Evolutionary conservation across 2,888 invertebrate species (phyloP), one percentile per base, ranked within the genome.

Genomic region (Geophilus truncorum): DNA sequence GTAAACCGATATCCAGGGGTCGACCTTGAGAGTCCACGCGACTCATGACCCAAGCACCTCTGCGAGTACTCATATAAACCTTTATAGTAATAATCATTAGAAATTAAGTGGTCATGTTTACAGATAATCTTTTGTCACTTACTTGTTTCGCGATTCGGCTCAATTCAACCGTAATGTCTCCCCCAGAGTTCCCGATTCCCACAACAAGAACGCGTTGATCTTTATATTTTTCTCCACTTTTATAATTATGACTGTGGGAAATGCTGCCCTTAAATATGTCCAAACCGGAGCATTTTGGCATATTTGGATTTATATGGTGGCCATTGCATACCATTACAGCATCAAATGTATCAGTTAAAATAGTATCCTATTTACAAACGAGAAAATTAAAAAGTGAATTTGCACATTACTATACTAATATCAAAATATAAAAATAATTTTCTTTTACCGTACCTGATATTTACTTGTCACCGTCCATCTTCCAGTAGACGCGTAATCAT

Each of bases 271-370:
- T 25, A 32, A 77, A 77, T 18, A 18, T 83, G 0, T 84, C 85
- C 76, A 86, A 83, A 23, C 88, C 88, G 7, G 84, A 82, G 82
- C 89, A 85, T 7, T 84, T 80, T 1, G 89, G 88, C 45, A 84
- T 82, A 79, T 87, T 83, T 0, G 89, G 88, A 40, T 85, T 84
- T 0, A 86, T 86, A 82, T 89, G 89, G 82, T 89, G 89, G 2
- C 89, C 89, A 0, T 86, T 87, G 82, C 88, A 88, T 9, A 89
- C 85, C 85, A 89, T 85, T 1, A 89, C 88, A 5, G 86, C 88
- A 82, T 89, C 88, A 83, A 81, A 77, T 5, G 23, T 45, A 12
- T 81, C 45, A 28, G 23, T 70, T 70, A 70, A 23, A 25, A 70
- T 28, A 70, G 23, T 28, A 15, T 28, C 70, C 36, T 40, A 15